Percentiles rank a stretch among this genome's conserved stretches.
Conservation (phyloP, 2,888 invertebrate species). For the Itoplectis maculator region DNA sequence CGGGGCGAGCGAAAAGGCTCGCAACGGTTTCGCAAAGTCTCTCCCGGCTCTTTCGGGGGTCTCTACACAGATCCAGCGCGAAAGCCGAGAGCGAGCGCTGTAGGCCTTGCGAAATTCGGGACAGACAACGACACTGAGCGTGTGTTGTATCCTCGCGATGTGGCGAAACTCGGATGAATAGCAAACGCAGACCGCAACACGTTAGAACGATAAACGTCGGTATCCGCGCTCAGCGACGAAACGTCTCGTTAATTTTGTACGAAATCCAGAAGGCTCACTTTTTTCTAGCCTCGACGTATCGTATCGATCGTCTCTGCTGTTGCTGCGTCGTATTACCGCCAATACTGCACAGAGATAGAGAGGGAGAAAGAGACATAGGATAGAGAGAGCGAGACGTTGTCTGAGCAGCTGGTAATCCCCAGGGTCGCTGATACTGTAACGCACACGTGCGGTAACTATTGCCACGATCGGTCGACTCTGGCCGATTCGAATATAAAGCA, state of each 20-base stretch:
- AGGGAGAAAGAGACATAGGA: too few species aligned
- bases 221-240: neutral
- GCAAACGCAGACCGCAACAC: neutral
- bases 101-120: conserved; percentile 41
- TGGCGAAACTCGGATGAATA: conserved; percentile 7
- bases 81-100: too few species aligned
- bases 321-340: conserved; percentile 5
- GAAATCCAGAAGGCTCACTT: conserved; percentile 18
- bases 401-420: conserved; percentile 62
- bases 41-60: neutral
- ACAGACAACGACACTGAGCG: conserved; percentile 37
- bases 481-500: neutral
- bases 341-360: too few species aligned
- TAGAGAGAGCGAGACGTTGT: conserved; percentile 52
- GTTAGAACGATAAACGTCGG: too few species aligned
- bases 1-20: conserved; percentile 29
- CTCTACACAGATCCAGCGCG: too few species aligned
- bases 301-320: conserved; percentile 44
- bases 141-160: conserved; percentile 5
- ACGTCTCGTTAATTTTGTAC: neutral
- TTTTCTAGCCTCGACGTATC: conserved; percentile 11
- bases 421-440: conserved; percentile 63
- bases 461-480: conserved; percentile 31
- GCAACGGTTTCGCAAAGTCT: conserved; percentile 1
- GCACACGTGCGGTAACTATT: conserved; percentile 15